Base-by-base conservation (phyloP, 2,888 invertebrate species). In the Tetranychus piercei region DNA sequence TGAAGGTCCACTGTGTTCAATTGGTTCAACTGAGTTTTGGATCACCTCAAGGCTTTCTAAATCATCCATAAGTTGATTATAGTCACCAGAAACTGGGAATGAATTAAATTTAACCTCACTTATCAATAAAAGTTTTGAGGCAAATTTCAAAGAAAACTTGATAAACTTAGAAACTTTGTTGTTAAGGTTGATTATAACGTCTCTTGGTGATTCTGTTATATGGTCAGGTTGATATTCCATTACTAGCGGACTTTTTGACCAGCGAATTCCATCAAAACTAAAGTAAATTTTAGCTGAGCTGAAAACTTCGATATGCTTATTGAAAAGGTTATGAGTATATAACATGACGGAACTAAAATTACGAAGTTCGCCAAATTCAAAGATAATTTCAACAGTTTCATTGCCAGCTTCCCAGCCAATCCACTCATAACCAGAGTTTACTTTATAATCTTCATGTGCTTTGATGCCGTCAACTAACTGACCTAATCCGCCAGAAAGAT, bases 31-130 rank as follows among this genome's bases (percentile, higher is more conserved):
- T 15, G 72, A 18, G 9, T 72, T 9, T 45, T 72, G 72, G 34
- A 43, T 20, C 15, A 72, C 72, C 8, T 71, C 71, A 44, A 73
- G 71, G 6, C 64, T 66, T n/a, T 75, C 75, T 1, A 75, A 64
- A 66, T 75, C 74, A 8, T 86, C 84, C 67, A 85, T 85, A 80
- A 86, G 86, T 79, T 88, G 87, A 76, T 87, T 87, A 80, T 86
- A 86, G 83, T 88, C 88, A 78, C 86, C 86, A 75, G 82, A 82
- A 76, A 86, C 85, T 79, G 86, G 85, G 81, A 84, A 88, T 80
- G 92, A 92, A 80, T 89, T 89, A 82, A 94, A 94, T 75, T 89
- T 88, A 77, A 94, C 86, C 84, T 94, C 94, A 83, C 92, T 92
- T 80, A 94, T 87, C 84, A 94, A 88, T 79, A 94, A 88, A 93